Evolutionary conservation across 2,113 vertebrate species (phyloP).

Genomic region (Notarius lentiginosus): DNA sequence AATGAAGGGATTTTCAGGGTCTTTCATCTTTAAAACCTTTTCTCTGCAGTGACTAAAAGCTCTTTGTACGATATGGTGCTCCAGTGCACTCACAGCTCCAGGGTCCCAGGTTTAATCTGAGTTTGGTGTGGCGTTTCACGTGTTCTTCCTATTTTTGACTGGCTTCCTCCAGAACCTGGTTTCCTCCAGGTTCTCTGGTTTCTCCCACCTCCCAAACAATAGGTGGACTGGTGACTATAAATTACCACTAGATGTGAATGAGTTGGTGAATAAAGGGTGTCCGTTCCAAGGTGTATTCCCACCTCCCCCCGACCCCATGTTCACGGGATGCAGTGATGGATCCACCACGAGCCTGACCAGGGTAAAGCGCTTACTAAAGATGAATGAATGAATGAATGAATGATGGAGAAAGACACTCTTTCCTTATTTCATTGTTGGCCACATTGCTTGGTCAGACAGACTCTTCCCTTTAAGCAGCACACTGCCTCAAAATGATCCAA

Average conservation of each 20-base stretch:
- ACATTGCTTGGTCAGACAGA: conserved; percentile 9
- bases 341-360: background rate
- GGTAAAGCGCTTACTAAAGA: background rate
- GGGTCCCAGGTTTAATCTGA: no score
- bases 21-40: no score
- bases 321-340: background rate
- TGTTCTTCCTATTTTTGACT: background rate
- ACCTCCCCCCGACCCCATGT: background rate
- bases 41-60: no score
- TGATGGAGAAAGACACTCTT: background rate
- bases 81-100: no score
- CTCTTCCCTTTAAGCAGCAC: background rate
- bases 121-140: no score
- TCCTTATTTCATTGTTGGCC: conserved; percentile 15
- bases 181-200: background rate
- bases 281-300: background rate
- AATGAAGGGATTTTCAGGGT: no score
- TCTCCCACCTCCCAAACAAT: no score
- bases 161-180: background rate
- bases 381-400: background rate
- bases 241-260: background rate
- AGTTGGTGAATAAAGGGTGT: background rate
- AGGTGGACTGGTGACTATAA: background rate
- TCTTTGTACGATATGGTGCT: no score
- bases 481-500: background rate